A percentile compares a stretch with the other conserved stretches of the same genome.
These are phyloP conservation scores for Falco cherrug DNA, from an alignment of 2,797 vertebrate species.

Conservation along the genomic window DNA sequence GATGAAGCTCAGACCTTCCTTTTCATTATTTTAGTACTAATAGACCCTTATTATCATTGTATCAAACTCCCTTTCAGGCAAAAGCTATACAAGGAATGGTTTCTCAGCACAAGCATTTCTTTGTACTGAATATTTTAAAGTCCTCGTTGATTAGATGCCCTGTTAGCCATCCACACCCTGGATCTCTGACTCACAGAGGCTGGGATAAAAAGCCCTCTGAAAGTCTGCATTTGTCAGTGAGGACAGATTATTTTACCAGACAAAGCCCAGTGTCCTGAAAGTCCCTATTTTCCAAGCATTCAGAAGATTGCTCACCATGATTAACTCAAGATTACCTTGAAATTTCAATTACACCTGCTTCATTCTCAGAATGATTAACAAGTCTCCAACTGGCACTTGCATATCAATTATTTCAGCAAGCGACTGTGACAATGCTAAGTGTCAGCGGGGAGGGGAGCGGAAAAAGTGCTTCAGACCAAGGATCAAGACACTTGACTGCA, in stretches of 20 bases:
- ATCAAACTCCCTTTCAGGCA: conserved; percentile 6
- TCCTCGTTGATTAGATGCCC: conserved; percentile 10
- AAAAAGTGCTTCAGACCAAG: not conserved
- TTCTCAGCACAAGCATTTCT: conserved; percentile 17
- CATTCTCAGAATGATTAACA: conserved; percentile 42
- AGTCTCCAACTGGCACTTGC: conserved; percentile 38
- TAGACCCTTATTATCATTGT: not conserved
- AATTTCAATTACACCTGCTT: conserved; percentile 64
- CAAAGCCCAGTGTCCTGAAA: conserved; percentile 29
- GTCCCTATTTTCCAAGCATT: conserved; percentile 26
- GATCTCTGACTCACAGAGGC: not conserved
- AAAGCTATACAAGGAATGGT: not conserved
- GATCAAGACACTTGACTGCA: not conserved
- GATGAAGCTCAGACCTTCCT: not conserved
- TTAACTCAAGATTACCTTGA: conserved; percentile 53
- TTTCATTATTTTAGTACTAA: conserved; percentile 10
- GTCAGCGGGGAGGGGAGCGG: not conserved
- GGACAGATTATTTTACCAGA: conserved; percentile 37
- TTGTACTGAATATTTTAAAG: conserved; percentile 38
- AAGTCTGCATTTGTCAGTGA: conserved; percentile 20
- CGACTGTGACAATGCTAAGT: not conserved
- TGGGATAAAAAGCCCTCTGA: not conserved
- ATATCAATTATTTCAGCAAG: conserved; percentile 20
- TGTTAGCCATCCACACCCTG: not conserved
- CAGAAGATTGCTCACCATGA: conserved; percentile 42